Conservation (phyloP, 2,113 vertebrate species). For the Donacobius atricapilla region DNA sequence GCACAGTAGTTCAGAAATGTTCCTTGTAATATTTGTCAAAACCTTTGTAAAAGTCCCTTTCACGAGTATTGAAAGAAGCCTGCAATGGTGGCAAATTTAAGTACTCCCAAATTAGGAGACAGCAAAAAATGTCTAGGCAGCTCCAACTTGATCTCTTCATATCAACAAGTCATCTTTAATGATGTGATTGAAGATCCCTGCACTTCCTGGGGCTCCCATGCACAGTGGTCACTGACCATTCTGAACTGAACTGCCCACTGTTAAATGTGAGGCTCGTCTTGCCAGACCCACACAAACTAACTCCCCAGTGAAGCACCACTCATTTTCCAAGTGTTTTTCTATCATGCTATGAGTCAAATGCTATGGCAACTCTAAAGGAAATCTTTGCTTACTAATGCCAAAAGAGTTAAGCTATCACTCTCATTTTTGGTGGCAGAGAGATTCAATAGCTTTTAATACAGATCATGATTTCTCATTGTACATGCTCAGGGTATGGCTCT, state of each 20-base stretch:
- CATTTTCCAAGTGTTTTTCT: neutral
- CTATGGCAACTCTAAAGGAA: neutral
- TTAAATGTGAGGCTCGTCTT: neutral
- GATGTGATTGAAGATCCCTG: neutral
- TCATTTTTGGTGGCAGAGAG: neutral
- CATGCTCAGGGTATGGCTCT: neutral
- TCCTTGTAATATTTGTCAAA: neutral
- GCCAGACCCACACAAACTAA: neutral
- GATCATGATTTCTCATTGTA: neutral
- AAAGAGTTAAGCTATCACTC: neutral
- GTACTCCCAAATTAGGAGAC: neutral
- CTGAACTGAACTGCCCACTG: no score
- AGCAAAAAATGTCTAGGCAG: neutral
- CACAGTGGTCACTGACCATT: neutral
- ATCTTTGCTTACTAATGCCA: neutral
- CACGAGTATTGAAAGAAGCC: neutral
- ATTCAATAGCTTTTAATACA: neutral
- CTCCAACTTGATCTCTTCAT: neutral
- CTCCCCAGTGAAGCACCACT: accelerated
- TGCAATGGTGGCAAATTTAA: neutral
- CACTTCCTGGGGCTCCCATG: neutral
- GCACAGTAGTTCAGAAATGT: neutral
- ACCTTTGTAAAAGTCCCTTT: neutral
- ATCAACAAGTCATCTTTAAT: neutral
- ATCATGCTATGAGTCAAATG: neutral